Conservation (phyloP, 2,113 vertebrate species). For the Brachyistius frenatus region DNA sequence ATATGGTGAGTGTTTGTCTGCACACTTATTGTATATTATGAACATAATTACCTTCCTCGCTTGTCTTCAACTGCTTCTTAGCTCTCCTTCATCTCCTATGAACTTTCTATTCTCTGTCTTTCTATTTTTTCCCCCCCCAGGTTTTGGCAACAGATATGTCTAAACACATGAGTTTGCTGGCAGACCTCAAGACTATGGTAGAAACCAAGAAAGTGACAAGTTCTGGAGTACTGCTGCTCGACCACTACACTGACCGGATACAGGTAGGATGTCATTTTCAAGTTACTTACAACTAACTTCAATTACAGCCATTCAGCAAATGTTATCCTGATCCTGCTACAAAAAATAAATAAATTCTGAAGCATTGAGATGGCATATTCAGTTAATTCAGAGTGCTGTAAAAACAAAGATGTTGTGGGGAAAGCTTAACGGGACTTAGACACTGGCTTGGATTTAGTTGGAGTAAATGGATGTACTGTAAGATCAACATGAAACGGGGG, state of each 20-base stretch:
- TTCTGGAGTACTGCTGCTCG: slow-evolving; percentile 92
- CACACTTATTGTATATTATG: not conserved
- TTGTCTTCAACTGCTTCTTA: not conserved
- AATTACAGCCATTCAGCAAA: not conserved
- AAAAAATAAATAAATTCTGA: not conserved
- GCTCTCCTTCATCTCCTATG: not conserved
- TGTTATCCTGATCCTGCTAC: not conserved
- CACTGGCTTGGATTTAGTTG: not conserved
- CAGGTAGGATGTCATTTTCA: slow-evolving; percentile 83
- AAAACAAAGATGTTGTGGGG: not conserved
- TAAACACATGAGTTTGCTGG: slow-evolving; percentile 96
- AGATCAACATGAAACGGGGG: not conserved
- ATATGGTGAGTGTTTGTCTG: slow-evolving; percentile 86
- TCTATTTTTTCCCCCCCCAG: slow-evolving; percentile 68
- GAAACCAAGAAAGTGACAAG: slow-evolving; percentile 98
- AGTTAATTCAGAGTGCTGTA: not conserved
- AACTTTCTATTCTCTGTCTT: not conserved
- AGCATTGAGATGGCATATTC: not conserved
- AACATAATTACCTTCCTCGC: not conserved
- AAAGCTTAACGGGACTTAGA: not conserved
- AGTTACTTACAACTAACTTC: not conserved
- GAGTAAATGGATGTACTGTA: not conserved
- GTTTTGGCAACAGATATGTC: slow-evolving; percentile 97
- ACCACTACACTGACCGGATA: slow-evolving; percentile 94
- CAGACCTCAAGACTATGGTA: slow-evolving; percentile 96